Evolutionary conservation across 2,888 invertebrate genomes (phyloP), one percentile per base, ranked within the genome.

Genomic region (Drosophila conformis): DNA sequence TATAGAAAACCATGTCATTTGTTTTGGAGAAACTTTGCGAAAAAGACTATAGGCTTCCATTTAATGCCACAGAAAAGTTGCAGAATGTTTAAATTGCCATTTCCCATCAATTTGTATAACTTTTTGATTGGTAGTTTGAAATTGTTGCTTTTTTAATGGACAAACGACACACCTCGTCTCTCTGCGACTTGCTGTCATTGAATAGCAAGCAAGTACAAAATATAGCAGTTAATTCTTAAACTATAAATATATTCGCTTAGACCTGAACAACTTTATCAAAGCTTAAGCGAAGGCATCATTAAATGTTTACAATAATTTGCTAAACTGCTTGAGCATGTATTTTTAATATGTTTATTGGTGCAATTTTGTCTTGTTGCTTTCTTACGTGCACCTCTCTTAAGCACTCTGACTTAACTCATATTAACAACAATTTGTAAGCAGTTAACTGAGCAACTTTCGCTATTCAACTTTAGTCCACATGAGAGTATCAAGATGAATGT

Each of bases 381-480:
- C 15, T 18, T 29, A 29, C 35, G 6, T 40, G 57, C 40, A 40
- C 18, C 15, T n/a, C 4, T 4, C 4, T n/a, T 15, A 18, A 27
- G 27, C 49, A 49, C 18, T 49, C 27, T 49, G 29, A 1, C 11
- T 21, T 11, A 18, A n/a, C 36, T 21, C 15, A n/a, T 10, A 57
- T 51, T 52, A 33, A 40, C 21, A 6, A 25, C 40, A 38, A 61
- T 61, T 61, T 61, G 31, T 40, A 13, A 51, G 59, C 59, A 60
- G 36, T 49, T 46, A 25, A 35, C 33, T 60, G 21, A 46, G 35
- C 27, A 38, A 38, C 31, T 63, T 72, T 62, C 36, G 36, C 42
- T 31, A 46, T 56, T 64, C 25, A 40, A 25, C n/a, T 53, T 21
- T 11, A 48, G 52, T 73, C 46, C 57, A 56, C 33, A 46, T 63